Conservation (phyloP, 2,888 invertebrate species). For the Drosophila kuntzei region DNA sequence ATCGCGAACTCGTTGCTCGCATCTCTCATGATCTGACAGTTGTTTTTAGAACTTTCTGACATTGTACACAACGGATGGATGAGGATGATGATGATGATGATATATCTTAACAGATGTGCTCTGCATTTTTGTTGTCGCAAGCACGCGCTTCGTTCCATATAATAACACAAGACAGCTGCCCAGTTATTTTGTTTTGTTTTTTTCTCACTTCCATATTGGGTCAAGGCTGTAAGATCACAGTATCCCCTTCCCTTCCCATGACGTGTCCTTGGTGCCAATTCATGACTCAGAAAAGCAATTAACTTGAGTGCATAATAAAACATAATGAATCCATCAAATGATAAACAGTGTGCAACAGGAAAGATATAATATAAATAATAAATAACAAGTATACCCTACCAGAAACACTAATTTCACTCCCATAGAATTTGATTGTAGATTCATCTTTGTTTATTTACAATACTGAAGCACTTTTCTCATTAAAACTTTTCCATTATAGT, state of each 20-base stretch:
- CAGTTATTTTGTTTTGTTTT: constrained; percentile 12
- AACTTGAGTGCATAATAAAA: constrained; percentile 40
- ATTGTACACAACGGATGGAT: constrained; percentile 62
- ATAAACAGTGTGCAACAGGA: not conserved
- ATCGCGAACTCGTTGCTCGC: constrained; percentile 2
- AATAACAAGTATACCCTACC: not conserved
- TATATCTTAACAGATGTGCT: constrained; percentile 74
- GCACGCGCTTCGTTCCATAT: constrained; percentile 49
- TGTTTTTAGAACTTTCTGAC: constrained; percentile 78
- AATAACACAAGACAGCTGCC: constrained; percentile 15
- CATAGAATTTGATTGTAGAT: not conserved
- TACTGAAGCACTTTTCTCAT: not conserved
- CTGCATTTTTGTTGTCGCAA: constrained; percentile 44
- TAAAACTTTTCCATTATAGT: not conserved
- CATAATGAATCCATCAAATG: constrained; percentile 6
- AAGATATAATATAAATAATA: not conserved
- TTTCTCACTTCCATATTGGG: constrained; percentile 40
- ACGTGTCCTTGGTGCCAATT: constrained; percentile 10
- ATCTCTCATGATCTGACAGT: constrained; percentile 54
- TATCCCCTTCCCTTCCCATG: not conserved
- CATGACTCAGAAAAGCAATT: constrained; percentile 16
- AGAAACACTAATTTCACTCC: not conserved
- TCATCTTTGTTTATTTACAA: not conserved
- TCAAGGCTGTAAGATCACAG: constrained; percentile 44
- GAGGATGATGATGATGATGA: constrained; percentile 72